Evolutionary conservation across 1,140 invertebrate species (phyloP), one percentile per base, ranked within the genome.

Genomic region (Habropoda laboriosa): DNA sequence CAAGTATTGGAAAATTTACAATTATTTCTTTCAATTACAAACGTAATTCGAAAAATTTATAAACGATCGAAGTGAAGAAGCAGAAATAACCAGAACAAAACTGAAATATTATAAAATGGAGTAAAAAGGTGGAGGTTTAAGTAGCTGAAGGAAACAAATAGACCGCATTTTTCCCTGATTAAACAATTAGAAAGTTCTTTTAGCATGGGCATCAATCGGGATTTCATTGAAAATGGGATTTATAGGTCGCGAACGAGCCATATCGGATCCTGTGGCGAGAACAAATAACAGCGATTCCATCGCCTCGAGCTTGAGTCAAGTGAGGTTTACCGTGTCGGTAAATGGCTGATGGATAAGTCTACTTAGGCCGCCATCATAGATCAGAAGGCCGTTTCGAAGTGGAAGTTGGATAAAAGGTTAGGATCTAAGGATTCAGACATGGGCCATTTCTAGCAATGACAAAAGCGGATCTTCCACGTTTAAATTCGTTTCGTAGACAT

Each of bases 291-390:
- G 47, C 73, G 83, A 81, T 85, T 68, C 68, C 57, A 75, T 81
- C 63, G 60, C 24, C 68, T 71, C 53, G 51, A 61, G 80, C 53
- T 58, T 32, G 55, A 82, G 79, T 86, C 80, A 86, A 86, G 72
- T 57, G 45, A 71, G 85, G 74, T 86, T 87, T 81, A 79, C 78
- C 67, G 64, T 83, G 73, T 47, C 70, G 57, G 84, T 83, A 86
- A 86, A 86, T 82, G 86, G 75, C 73, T 87, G 82, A 85, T 85
- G 83, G 86, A 87, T 87, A 87, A 87, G 80, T 76, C 77, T 80
- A 78, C 82, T 85, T 61, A 61, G 76, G 53, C 53, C 70, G 77
- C 58, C 77, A 71, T 83, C 86, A 61, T 83, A 85, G 75, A 87
- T 87, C 86, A 87, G 78, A 51, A 68, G 79, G 75, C 82, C 79